A percentile compares a stretch with the other conserved stretches of the same genome.
Evolutionary conservation across 2,888 invertebrate genomes (phyloP).

Genomic region (Phaedon cochleariae): DNA sequence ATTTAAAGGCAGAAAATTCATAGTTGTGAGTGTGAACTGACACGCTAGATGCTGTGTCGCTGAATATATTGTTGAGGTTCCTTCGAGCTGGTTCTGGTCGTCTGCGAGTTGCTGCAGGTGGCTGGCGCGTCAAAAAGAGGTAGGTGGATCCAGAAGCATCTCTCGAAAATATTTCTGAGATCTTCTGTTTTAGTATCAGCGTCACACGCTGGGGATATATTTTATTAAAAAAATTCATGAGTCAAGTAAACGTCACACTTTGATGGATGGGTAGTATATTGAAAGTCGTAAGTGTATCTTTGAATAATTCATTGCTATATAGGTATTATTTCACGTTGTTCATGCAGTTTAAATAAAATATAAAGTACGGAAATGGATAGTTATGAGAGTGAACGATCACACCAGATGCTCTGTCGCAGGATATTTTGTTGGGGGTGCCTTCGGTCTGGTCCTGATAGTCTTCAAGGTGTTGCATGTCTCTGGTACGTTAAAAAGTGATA

Average conservation of each 20-base stretch:
- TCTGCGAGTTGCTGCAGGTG: constrained; percentile 43
- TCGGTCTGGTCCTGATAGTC: constrained; percentile 34
- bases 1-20: too few species aligned
- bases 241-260: too few species aligned
- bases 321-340: too few species aligned
- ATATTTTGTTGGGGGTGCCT: constrained; percentile 57
- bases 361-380: too few species aligned
- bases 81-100: constrained; percentile 40
- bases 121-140: constrained; percentile 45
- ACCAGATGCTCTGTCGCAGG: constrained; percentile 52
- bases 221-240: too few species aligned
- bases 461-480: constrained; percentile 46
- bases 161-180: not conserved
- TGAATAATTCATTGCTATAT: too few species aligned
- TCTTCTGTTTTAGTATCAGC: not conserved
- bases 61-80: constrained; percentile 58
- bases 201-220: too few species aligned
- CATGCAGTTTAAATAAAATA: too few species aligned
- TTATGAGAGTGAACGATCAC: too few species aligned
- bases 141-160: not conserved
- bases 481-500: constrained; percentile 40
- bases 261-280: too few species aligned
- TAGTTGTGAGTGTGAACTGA: constrained; percentile 61
- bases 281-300: too few species aligned
- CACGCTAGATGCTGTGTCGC: constrained; percentile 47